These are phyloP conservation scores for Probaryconus sp. DNA, from an alignment of 1,140 invertebrate species.

Conservation along the genomic window DNA sequence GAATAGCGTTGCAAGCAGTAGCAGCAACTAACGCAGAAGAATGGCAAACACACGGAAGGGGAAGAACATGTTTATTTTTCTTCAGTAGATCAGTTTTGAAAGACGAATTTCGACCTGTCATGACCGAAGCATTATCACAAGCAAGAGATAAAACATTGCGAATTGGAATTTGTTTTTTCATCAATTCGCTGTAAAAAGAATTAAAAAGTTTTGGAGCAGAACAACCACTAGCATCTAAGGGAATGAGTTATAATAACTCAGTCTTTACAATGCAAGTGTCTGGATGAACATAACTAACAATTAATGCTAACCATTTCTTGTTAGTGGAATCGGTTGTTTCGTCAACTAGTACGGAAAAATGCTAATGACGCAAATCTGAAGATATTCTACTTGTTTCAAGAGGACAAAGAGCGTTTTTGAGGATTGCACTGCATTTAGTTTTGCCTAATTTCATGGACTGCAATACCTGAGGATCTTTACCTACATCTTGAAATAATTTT, in stretches of 20 bases:
- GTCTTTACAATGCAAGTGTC: not conserved
- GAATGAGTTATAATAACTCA: slow-evolving; percentile 12
- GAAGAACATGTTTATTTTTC: not conserved
- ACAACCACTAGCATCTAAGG: slow-evolving; percentile 1
- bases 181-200: slow-evolving; percentile 16
- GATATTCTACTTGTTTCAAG: not conserved
- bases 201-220: slow-evolving; percentile 16
- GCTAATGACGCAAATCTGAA: slow-evolving; percentile 2
- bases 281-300: slow-evolving; percentile 16
- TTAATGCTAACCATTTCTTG: slow-evolving; percentile 10
- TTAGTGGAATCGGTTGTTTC: slow-evolving; percentile 21
- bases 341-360: slow-evolving; percentile 21
- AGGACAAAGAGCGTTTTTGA: slow-evolving; percentile 6
- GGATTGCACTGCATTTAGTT: slow-evolving; percentile 2
- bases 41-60: slow-evolving; percentile 12
- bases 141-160: slow-evolving; percentile 2
- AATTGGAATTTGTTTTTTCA: slow-evolving; percentile 20
- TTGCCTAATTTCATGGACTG: slow-evolving; percentile 1
- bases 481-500: slow-evolving; percentile 7
- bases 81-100: not conserved
- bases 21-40: slow-evolving; percentile 12
- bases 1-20: slow-evolving; percentile 4
- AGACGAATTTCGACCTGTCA: not conserved
- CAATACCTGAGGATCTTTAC: slow-evolving; percentile 3
- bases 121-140: slow-evolving; percentile 1